A percentile compares a stretch with the other conserved stretches of the same genome.
phyloP scores from a whole-genome alignment of 2,113 vertebrate genomes.

The Zosterops borbonicus region DNA sequence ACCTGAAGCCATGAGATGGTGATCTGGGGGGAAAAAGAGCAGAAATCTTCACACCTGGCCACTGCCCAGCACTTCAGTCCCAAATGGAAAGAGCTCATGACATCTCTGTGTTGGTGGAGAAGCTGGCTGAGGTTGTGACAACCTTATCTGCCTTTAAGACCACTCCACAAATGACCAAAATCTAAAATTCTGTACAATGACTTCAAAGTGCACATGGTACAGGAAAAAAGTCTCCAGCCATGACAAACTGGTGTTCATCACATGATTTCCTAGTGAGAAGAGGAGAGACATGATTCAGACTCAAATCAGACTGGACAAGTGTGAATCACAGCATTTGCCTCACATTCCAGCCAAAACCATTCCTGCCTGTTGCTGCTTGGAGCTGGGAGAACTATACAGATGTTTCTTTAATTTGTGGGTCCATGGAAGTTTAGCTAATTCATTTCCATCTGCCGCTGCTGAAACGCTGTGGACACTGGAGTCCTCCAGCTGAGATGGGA shows the following conservation, averaged over 20 bases:
- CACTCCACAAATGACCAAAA: neutral
- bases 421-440: neutral
- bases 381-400: neutral
- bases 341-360: neutral
- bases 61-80: neutral
- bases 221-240: neutral
- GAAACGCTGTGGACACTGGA: neutral
- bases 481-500: neutral
- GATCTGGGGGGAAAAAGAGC: neutral
- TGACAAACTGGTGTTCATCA: neutral
- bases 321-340: conserved; percentile 17
- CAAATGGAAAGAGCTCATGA: rapidly evolving
- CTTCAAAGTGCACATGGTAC: neutral
- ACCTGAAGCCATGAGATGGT: neutral
- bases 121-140: neutral
- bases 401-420: neutral
- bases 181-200: neutral
- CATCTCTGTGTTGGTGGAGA: neutral
- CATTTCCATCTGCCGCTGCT: neutral
- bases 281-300: neutral
- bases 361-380: neutral
- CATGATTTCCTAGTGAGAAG: neutral
- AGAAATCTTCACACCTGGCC: neutral
- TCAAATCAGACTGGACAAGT: neutral
- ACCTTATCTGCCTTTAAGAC: neutral